Percentiles rank a stretch among this genome's conserved stretches.
Conservation (phyloP, 2,113 vertebrate species). For the Austrofundulus limnaeus region DNA sequence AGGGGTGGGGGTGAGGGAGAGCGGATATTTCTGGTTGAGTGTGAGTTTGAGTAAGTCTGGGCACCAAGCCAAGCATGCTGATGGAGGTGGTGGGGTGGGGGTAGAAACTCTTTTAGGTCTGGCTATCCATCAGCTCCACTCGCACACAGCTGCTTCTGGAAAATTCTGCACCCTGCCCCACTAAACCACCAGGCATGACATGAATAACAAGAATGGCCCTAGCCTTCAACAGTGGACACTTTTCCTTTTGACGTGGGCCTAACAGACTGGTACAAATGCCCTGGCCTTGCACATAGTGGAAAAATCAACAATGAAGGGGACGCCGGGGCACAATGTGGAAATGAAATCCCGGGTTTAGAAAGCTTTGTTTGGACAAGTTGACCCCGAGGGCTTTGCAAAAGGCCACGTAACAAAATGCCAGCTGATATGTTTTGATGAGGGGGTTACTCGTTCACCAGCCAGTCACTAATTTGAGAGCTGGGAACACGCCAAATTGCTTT, state of each 20-base stretch:
- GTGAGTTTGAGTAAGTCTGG: slow-evolving; percentile 85
- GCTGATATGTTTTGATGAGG: slow-evolving; percentile 73
- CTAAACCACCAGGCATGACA: slow-evolving; percentile 89
- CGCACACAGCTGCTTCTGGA: slow-evolving; percentile 97
- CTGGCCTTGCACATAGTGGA: slow-evolving; percentile 74
- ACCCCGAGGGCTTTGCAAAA: slow-evolving; percentile 69
- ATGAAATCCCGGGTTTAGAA: slow-evolving; percentile 70
- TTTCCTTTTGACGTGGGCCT: slow-evolving; percentile 71
- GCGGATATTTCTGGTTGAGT: slow-evolving; percentile 78
- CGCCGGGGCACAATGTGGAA: slow-evolving; percentile 71
- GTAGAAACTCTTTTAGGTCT: slow-evolving; percentile 79
- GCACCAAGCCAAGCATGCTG: slow-evolving; percentile 85
- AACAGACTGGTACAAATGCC: slow-evolving; percentile 70
- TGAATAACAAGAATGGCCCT: slow-evolving; percentile 77
- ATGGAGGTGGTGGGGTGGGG: slow-evolving; percentile 61
- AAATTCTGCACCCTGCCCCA: slow-evolving; percentile 89
- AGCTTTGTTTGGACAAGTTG: slow-evolving; percentile 71
- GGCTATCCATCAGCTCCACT: slow-evolving; percentile 81
- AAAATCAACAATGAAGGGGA: slow-evolving; percentile 73
- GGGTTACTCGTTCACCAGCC: slow-evolving; percentile 70
- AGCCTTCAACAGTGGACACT: slow-evolving; percentile 64
- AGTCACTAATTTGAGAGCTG: slow-evolving; percentile 64
- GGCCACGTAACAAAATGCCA: slow-evolving; percentile 66
- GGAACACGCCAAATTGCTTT: slow-evolving; percentile 45
- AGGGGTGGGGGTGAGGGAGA: slow-evolving; percentile 35